A percentile compares a stretch with the other conserved stretches of the same genome.
Evolutionary conservation across 2,888 invertebrate species (phyloP).

Genomic region (Molorchus minor): DNA sequence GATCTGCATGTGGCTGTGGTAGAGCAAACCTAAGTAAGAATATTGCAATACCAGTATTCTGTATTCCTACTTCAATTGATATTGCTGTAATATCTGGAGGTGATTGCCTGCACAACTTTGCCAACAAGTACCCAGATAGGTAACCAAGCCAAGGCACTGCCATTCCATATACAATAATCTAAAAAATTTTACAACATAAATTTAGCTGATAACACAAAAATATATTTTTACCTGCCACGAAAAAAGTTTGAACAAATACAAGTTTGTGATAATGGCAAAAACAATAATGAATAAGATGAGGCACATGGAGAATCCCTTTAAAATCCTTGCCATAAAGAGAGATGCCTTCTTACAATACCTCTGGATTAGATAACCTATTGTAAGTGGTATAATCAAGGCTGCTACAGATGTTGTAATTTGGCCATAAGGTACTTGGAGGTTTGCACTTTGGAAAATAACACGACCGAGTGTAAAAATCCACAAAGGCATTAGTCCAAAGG

Average conservation of each 20-base stretch:
- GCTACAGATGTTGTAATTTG: conserved; percentile 79
- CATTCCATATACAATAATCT: conserved; percentile 84
- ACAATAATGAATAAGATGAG: conserved; percentile 84
- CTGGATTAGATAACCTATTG: conserved; percentile 74
- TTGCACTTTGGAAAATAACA: conserved; percentile 64
- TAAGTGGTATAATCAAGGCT: conserved; percentile 80
- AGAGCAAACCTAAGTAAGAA: conserved; percentile 85
- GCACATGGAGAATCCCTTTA: conserved; percentile 84
- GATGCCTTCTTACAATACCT: conserved; percentile 74
- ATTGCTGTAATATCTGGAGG: conserved; percentile 82
- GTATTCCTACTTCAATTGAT: conserved; percentile 91
- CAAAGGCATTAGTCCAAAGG: conserved; percentile 90
- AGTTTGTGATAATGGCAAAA: conserved; percentile 89
- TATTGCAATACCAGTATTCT: conserved; percentile 93
- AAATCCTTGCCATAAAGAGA: conserved; percentile 76
- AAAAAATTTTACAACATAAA: conserved; percentile 43
- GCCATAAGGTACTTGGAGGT: conserved; percentile 79
- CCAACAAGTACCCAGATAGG: conserved; percentile 71
- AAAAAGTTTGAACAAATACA: conserved; percentile 88
- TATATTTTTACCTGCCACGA: conserved; percentile 87
- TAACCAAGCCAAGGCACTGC: conserved; percentile 87
- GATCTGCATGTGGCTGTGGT: conserved; percentile 85
- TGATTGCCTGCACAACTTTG: conserved; percentile 70
- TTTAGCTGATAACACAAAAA: too few relatives aligned
- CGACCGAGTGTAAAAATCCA: conserved; percentile 90